Evolutionary conservation across 2,113 vertebrate genomes (phyloP).

Genomic region (Oxyura jamaicensis): DNA sequence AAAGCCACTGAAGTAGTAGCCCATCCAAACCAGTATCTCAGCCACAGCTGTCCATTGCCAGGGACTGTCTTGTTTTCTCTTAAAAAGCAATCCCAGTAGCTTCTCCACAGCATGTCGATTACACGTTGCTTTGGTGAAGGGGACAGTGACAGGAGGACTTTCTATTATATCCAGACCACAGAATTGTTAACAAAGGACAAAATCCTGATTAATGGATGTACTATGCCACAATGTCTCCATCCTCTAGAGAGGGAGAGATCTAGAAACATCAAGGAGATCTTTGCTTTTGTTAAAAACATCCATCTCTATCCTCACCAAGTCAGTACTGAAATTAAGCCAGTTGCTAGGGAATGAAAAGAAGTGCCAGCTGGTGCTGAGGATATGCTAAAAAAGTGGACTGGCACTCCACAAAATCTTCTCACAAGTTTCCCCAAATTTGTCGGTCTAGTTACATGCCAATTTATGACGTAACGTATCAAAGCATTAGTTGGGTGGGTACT

Average conservation of each 20-base stretch:
- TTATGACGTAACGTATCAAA: conserved; percentile 27
- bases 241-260: neutral
- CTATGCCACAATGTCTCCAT: neutral
- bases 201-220: neutral
- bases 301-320: neutral
- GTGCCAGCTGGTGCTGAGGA: conserved; percentile 60
- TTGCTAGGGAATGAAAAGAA: conserved; percentile 61
- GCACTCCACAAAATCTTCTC: conserved; percentile 55
- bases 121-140: neutral
- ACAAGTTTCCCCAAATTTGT: conserved; percentile 46
- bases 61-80: neutral
- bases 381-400: conserved; percentile 54
- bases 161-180: neutral
- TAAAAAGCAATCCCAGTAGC: neutral
- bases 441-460: conserved; percentile 38
- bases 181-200: neutral
- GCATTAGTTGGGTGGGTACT: conserved; percentile 22
- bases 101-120: neutral
- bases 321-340: conserved; percentile 42
- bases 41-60: neutral
- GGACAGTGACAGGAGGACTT: neutral
- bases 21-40: neutral
- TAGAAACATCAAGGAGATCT: neutral
- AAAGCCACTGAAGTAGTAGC: conserved; percentile 11
- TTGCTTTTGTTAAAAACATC: neutral